phyloP scores from a whole-genome alignment of 2,888 invertebrate genomes.

The Cotesia congregata region DNA sequence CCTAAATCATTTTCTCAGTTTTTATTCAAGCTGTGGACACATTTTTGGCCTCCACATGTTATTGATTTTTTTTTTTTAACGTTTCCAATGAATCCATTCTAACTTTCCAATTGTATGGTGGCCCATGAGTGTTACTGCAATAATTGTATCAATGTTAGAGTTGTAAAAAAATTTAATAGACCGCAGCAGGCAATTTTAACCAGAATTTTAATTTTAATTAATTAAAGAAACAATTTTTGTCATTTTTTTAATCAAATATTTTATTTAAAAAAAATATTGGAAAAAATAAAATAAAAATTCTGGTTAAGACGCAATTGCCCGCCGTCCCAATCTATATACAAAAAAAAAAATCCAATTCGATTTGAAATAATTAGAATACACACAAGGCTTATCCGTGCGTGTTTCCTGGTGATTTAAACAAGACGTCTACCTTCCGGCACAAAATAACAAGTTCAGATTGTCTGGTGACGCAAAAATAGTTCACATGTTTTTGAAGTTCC shows the following conservation, averaged over 20 bases:
- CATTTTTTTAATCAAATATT: no score
- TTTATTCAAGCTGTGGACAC: no score
- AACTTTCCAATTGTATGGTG: not conserved
- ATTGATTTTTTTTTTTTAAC: not conserved
- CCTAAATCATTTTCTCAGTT: no score
- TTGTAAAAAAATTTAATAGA: no score
- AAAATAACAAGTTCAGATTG: not conserved
- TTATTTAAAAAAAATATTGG: no score
- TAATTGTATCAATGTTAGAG: not conserved
- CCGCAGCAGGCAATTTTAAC: no score
- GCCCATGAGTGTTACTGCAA: not conserved
- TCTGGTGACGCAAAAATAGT: not conserved
- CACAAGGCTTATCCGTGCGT: constrained; percentile 23
- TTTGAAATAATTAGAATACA: constrained; percentile 27
- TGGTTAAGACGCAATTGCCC: not conserved
- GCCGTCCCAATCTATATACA: not conserved
- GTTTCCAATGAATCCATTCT: not conserved
- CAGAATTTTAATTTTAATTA: no score
- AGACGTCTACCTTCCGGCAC: constrained; percentile 10
- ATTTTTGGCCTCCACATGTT: no score
- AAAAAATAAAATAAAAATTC: not conserved
- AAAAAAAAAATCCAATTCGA: not conserved
- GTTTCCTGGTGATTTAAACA: constrained; percentile 13
- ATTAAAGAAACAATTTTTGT: no score
- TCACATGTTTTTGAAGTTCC: not conserved